Base-by-base conservation (phyloP, 2,888 invertebrate genomes). In the Willowsia nigromaculata region DNA sequence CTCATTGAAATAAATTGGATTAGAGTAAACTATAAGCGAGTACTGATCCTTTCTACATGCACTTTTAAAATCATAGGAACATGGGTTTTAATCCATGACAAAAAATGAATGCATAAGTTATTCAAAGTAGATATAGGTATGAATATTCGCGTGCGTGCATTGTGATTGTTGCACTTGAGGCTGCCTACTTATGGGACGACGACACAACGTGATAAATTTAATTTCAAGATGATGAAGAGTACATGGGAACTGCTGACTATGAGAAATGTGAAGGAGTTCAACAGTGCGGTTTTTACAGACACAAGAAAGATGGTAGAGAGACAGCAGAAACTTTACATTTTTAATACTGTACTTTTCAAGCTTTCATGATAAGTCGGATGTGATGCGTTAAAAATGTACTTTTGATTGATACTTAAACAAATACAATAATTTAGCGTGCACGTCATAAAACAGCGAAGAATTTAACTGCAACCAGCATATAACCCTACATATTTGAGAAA, bases 361-460 rank as follows among this genome's bases (percentile, higher is more conserved):
- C 9, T 50, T 50, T 50, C 50, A 50, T 25, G 59, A 59, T 27
- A 68, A 68, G 37, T 40, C 40, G 65, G 68, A 65, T 68, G 37
- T 68, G 68, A 68, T 68, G 68, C 68, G 40, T 37, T 40, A 68
- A 68, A 40, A 40, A 68, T 68, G 68, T 68, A 22, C 40, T 68
- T 68, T 68, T 68, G 68, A 68, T 68, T 68, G 68, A 37, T 68
- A 68, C 68, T 68, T 68, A 68, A 68, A 68, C 68, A 68, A 68
- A 68, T 40, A 40, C 68, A 68, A 40, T 68, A 68, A 68, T 68
- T 68, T 40, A 68, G 40, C 68, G 40, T 40, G 40, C 22, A 68
- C 33, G 33, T 27, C 62, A 68, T 68, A 18, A 68, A 40, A 59
- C 1, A 68, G 40, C n/a, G n/a, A 65, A 33, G 65, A 65, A 33